These are phyloP conservation scores for Stomatorhinus ivindoensis DNA, from an alignment of 2,113 vertebrate species.

Conservation along the genomic window DNA sequence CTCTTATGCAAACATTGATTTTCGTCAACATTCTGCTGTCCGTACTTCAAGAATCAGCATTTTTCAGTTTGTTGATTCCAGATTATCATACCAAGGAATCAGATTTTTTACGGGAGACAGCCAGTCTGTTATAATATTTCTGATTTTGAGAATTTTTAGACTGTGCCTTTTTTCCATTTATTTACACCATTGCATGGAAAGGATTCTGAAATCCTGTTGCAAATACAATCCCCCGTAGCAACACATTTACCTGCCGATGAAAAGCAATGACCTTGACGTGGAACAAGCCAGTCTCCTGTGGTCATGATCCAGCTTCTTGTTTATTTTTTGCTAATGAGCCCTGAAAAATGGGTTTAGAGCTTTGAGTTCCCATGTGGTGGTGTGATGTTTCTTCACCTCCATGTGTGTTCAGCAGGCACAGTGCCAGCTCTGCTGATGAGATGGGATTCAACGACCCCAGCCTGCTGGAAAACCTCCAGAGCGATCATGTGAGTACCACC, in stretches of 20 bases:
- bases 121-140: neutral
- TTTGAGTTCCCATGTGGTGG: neutral
- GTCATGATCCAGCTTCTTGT: neutral
- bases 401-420: constrained; percentile 64
- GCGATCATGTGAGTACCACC: constrained; percentile 82
- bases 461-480: constrained; percentile 93
- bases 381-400: neutral
- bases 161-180: neutral
- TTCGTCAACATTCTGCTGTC: neutral
- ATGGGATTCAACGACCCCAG: constrained; percentile 79
- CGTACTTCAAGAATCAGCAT: neutral
- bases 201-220: neutral
- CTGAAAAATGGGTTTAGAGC: neutral
- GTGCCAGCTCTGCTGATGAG: constrained; percentile 72
- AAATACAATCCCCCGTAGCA: neutral
- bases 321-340: neutral
- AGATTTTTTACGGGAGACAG: neutral
- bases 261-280: neutral
- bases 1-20: neutral
- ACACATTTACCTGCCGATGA: neutral
- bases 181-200: neutral
- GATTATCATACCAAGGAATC: neutral
- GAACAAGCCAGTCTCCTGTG: neutral
- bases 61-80: neutral
- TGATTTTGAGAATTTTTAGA: neutral